Percentiles rank a stretch among this genome's conserved stretches.
Evolutionary conservation across 2,888 invertebrate genomes (phyloP).

Genomic region (Lycia hirtaria): DNA sequence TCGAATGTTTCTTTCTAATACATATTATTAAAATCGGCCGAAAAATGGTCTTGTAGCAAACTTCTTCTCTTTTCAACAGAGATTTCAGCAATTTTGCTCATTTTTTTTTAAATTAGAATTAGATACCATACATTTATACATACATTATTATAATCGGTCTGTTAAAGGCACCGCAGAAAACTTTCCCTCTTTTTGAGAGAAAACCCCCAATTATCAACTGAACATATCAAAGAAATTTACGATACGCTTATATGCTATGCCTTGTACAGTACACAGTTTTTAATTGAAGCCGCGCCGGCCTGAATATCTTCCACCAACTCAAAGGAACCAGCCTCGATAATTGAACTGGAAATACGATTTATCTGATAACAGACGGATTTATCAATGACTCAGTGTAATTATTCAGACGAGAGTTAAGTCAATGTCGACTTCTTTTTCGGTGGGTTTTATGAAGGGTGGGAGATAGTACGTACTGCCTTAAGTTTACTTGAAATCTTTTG

Average conservation of each 20-base stretch:
- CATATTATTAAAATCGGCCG: no score
- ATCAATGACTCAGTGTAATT: constrained; percentile 33
- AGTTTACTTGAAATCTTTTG: not conserved
- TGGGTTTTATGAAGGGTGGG: constrained; percentile 1
- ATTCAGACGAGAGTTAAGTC: constrained; percentile 28
- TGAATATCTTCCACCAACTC: constrained; percentile 57
- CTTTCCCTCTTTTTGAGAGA: not conserved
- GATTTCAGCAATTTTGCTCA: no score
- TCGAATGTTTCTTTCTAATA: no score
- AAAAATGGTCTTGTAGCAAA: no score
- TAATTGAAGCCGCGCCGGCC: constrained; percentile 58
- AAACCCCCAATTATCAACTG: no score
- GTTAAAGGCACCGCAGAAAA: no score
- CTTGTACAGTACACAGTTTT: constrained; percentile 52
- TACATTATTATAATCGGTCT: no score
- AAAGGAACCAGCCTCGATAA: constrained; percentile 51
- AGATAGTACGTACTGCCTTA: not conserved
- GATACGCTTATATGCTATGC: constrained; percentile 45
- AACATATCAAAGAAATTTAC: not conserved
- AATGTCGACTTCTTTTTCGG: constrained; percentile 23
- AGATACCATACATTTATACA: no score
- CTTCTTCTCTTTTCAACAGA: no score
- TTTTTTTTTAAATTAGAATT: no score
- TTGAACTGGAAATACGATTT: constrained; percentile 51
- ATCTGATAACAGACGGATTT: constrained; percentile 44